Evolutionary conservation across 2,888 invertebrate genomes (phyloP), one percentile per base, ranked within the genome.

Genomic region (Pyrrhosoma nymphula): DNA sequence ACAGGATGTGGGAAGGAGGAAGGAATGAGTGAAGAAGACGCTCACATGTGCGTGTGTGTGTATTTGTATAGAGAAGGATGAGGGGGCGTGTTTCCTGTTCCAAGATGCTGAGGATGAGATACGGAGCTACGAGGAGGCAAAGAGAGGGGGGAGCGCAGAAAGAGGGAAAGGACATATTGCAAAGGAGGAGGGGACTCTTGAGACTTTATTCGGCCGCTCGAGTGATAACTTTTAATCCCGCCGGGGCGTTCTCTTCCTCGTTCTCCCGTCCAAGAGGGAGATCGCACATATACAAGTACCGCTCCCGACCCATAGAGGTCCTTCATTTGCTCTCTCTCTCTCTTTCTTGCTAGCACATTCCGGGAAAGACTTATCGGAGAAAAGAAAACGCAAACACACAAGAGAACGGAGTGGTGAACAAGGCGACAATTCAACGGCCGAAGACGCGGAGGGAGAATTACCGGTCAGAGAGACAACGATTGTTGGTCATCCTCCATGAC

Each of bases 91-190:
- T 88, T 47, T 88, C 88, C 88, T n/a, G 88, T 91, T 91, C 35
- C 63, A 23, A 60, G 91, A 91, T 91, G 91, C 39, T 91, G 56
- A 4, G 91, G 91, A 91, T 91, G 91, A 91, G 91, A 91, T 91
- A 91, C 91, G 63, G 60, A 60, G 39, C 35, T 20, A 8, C 14
- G 90, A 30, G 56, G 56, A 35, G 56, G 90, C 30, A 35, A 56
- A 20, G 30, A 56, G 30, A 47, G 47, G 91, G 63, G 60, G 26
- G 60, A 56, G 90, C 56, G 60, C 91, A 91, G 91, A 39, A 56
- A 56, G 90, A 90, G 63, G 91, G 63, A 60, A 91, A 39, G 47
- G 91, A 91, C 63, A 63, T 63, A 91, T 91, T 63, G 63, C 69
- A 63, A 63, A 63, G 35, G 60, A 91, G 91, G 60, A 35, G 47